Percentiles rank a stretch among this genome's conserved stretches.
Evolutionary conservation across 1,140 invertebrate species (phyloP).

Genomic region (Lordiphosa stackelbergi): DNA sequence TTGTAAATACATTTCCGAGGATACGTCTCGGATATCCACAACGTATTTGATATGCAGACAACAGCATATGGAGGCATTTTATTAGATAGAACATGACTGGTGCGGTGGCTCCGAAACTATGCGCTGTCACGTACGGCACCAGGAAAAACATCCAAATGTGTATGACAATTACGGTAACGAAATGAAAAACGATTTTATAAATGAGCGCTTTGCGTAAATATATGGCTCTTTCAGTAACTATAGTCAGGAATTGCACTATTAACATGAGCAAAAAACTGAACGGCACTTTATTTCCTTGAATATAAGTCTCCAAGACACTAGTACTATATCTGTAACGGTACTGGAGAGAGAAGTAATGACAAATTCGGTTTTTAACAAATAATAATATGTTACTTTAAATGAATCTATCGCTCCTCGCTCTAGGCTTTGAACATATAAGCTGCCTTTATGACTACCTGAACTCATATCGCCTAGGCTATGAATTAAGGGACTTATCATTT

Average conservation of each 20-base stretch:
- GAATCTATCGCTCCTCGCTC: too few relatives aligned
- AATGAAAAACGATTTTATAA: conserved; percentile 95
- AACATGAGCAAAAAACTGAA: conserved; percentile 96
- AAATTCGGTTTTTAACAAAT: conserved; percentile 9
- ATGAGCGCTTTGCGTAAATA: conserved; percentile 95
- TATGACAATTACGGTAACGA: conserved; percentile 91
- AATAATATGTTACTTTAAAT: too few relatives aligned
- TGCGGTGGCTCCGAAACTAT: conserved; percentile 90
- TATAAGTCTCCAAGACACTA: conserved; percentile 85
- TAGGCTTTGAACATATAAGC: too few relatives aligned
- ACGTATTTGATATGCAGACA: conserved; percentile 96
- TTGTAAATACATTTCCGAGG: conserved; percentile 96
- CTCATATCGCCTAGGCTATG: too few relatives aligned
- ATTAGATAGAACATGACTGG: conserved; percentile 97
- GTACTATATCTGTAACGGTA: conserved; percentile 85
- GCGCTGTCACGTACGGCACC: conserved; percentile 92
- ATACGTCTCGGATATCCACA: conserved; percentile 96
- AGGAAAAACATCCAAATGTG: conserved; percentile 99
- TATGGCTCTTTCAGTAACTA: conserved; percentile 95
- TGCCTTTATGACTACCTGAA: too few relatives aligned
- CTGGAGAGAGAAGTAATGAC: conserved; percentile 78
- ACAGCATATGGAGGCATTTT: conserved; percentile 94
- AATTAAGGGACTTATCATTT: too few relatives aligned
- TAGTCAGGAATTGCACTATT: conserved; percentile 93
- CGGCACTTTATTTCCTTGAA: conserved; percentile 95